Evolutionary conservation across 2,113 vertebrate species (phyloP), one percentile per base, ranked within the genome.

Genomic region (Chiloscyllium plagiosum): DNA sequence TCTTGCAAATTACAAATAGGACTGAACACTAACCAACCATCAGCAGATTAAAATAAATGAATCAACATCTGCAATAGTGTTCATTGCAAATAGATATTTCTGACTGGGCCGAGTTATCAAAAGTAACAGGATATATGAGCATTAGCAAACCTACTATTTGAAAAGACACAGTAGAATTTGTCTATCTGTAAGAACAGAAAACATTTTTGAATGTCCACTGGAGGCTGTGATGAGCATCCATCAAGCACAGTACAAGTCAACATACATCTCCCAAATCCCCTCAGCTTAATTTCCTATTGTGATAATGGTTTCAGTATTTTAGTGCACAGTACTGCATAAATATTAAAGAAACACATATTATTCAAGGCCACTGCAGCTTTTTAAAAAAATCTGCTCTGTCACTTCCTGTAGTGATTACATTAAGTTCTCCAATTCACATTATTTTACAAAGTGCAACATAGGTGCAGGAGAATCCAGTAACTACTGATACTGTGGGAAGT

Each of bases 361-460:
- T 69, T 69, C 65, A 42, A 70, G 6, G 65, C 66, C 12, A 56
- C 37, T 0, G 20, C n/a, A 93, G 22, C 56, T 56, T 56, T 56
- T 87, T 52, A 52, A 2, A 76, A 52, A 2, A 76, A 52, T 89
- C 8, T 61, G 29, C 29, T 29, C 33, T 29, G 50, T 33, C 13
- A 29, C 29, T 83, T 61, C 87, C 50, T 33, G 50, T 61, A 61
- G 17, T 61, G 24, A 61, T 90, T 29, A 56, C 2, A 65, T 92
- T n/a, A 92, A 92, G 68, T 94, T 94, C 93, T 47, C 12, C 68
- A 94, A 70, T 72, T 94, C 93, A 70, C n/a, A 47, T 69, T 94
- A 69, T 47, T 94, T 47, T 47, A 26, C 66, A 47, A 47, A 50
- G 93, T 12, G 47, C 69, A 50, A 33, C 47, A 3, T 90, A 1